Base-by-base conservation (phyloP, 2,888 invertebrate species). In the Cosmia trapezina region DNA sequence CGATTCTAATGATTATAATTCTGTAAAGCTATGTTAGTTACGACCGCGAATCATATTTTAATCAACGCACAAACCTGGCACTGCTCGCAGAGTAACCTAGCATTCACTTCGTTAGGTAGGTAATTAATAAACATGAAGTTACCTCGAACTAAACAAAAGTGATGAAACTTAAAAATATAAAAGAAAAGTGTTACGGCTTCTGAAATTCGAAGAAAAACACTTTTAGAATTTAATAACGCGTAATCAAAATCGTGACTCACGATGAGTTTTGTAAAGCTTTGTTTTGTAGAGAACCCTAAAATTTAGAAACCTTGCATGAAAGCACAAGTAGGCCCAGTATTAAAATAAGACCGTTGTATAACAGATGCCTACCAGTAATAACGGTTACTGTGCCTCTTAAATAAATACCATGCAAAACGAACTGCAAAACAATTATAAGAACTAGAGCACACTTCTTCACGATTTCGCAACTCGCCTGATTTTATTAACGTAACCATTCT, bases 321-420 rank as follows among this genome's bases (percentile, higher is more conserved):
- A 41, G 59, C 57, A 76, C 73, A 84, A 84, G 78, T 76, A 73
- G 74, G 75, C 41, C 17, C 17, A 59, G 45, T 65, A 59, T 72
- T 74, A 84, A 84, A 84, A 82, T 80, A 72, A 75, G 73, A 12
- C 45, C 43, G 73, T 77, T 82, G 74, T 71, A 70, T 73, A 83
- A 81, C 56, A 75, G 41, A 63, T 60, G 33, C 43, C n/a, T 49
- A 22, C 54, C 54, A 22, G 17, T 22, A 64, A 61, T 68, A 53
- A 70, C 66, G 4, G 63, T 59, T 7, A 61, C 59, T n/a, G 22
- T 12, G 54, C 22, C 49, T 47, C 47, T n/a, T 47, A 65, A 70
- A 63, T 59, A 62, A 75, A 64, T 75, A 80, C 41, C 62, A 72
- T 45, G 54, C 41, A 76, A 72, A 81, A 14, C 19, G n/a, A 51